Evolutionary conservation across 2,113 vertebrate genomes (phyloP).

Genomic region (Actinemys pallida): DNA sequence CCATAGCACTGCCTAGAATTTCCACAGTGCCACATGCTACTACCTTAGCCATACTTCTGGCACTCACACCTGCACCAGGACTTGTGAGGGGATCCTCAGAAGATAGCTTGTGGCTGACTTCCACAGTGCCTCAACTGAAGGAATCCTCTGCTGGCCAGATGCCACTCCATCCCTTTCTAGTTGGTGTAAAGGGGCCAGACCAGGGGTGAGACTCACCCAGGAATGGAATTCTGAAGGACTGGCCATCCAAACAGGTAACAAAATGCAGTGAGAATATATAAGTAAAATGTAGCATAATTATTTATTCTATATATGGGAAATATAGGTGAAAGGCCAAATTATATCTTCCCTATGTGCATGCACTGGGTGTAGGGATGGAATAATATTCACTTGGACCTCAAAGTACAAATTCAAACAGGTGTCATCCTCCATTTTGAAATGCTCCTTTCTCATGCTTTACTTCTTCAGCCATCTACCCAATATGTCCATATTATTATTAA

Average conservation of each 20-base stretch:
- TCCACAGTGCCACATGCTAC: neutral
- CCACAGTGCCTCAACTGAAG: neutral
- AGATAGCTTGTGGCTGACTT: neutral
- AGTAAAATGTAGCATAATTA: too few species aligned
- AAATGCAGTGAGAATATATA: neutral
- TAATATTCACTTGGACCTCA: neutral
- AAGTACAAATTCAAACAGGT: neutral
- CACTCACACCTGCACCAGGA: fast-evolving
- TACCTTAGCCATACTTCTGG: fast-evolving
- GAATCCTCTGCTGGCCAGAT: neutral
- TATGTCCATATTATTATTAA: neutral
- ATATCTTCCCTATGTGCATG: neutral
- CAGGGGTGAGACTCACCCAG: neutral
- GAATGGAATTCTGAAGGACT: neutral
- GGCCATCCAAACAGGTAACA: neutral
- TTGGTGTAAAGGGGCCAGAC: neutral
- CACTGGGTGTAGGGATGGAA: neutral
- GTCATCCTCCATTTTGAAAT: neutral
- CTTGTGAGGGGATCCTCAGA: neutral
- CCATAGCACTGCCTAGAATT: neutral
- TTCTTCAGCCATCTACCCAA: neutral
- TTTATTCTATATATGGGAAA: neutral
- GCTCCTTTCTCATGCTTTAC: neutral
- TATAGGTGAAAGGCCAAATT: neutral
- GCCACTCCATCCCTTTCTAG: neutral